Evolutionary conservation across 2,888 invertebrate species (phyloP).

Genomic region (Copidosoma aretas): DNA sequence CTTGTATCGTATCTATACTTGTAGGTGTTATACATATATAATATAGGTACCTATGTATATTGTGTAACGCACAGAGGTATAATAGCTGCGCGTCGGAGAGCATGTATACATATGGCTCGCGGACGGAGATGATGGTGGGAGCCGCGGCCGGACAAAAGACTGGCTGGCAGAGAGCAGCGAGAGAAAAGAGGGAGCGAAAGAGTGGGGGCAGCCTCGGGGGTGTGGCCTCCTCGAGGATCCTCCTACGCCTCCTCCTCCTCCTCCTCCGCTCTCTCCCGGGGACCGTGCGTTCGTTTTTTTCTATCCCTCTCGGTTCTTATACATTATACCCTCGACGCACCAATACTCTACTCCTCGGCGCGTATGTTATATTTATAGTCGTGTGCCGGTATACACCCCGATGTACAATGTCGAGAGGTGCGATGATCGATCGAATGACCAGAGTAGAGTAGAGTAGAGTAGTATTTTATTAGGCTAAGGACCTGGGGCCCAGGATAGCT

Average conservation of each 20-base stretch:
- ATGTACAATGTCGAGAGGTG: too few species aligned
- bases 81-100: not conserved
- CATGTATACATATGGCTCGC: not conserved
- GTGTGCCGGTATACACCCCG: not conserved
- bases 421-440: conserved; percentile 32
- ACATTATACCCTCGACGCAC: not conserved
- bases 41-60: too few species aligned
- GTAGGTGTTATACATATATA: too few species aligned
- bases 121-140: conserved; percentile 29
- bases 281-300: conserved; percentile 25
- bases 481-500: too few species aligned
- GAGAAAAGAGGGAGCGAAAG: conserved; percentile 33
- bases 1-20: too few species aligned
- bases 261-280: conserved; percentile 35
- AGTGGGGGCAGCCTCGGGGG: conserved; percentile 32
- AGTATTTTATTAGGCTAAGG: too few species aligned
- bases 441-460: too few species aligned
- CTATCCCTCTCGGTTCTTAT: conserved; percentile 4
- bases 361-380: not conserved
- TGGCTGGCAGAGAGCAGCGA: conserved; percentile 22
- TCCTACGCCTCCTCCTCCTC: conserved; percentile 37
- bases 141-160: conserved; percentile 23
- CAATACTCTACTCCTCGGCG: too few species aligned
- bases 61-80: too few species aligned
- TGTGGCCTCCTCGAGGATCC: conserved; percentile 40